Evolutionary conservation across 2,888 invertebrate genomes (phyloP).

Genomic region (Heliconius aoede): DNA sequence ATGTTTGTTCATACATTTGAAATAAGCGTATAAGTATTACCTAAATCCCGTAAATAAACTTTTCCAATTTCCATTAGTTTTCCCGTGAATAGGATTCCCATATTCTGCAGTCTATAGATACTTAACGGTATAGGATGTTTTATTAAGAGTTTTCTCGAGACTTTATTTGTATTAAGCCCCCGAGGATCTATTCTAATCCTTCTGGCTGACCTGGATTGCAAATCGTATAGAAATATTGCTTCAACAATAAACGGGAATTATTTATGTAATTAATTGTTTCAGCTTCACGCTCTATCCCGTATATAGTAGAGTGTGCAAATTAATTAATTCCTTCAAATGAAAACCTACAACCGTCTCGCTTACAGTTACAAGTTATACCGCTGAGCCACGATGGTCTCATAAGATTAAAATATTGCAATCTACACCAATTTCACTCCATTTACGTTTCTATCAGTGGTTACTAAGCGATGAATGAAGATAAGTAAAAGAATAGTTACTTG

Average conservation of each 20-base stretch:
- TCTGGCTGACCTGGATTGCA: constrained; percentile 29
- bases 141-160: constrained; percentile 30
- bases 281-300: no score
- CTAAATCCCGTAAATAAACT: background rate
- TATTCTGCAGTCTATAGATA: constrained; percentile 9
- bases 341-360: no score
- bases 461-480: no score
- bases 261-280: constrained; percentile 4
- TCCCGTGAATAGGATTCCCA: background rate
- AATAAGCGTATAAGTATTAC: background rate
- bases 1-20: background rate
- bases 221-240: constrained; percentile 23
- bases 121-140: constrained; percentile 8
- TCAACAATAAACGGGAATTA: background rate
- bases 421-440: no score
- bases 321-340: no score
- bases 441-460: no score
- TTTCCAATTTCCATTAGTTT: constrained; percentile 14
- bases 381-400: no score
- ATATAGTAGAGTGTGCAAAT: background rate
- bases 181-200: constrained; percentile 30
- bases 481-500: no score
- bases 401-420: no score
- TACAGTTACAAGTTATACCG: no score
- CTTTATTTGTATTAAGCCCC: constrained; percentile 32